These are phyloP conservation scores for Darevskia mixta DNA, from an alignment of 2,797 vertebrate species.

Conservation along the genomic window DNA sequence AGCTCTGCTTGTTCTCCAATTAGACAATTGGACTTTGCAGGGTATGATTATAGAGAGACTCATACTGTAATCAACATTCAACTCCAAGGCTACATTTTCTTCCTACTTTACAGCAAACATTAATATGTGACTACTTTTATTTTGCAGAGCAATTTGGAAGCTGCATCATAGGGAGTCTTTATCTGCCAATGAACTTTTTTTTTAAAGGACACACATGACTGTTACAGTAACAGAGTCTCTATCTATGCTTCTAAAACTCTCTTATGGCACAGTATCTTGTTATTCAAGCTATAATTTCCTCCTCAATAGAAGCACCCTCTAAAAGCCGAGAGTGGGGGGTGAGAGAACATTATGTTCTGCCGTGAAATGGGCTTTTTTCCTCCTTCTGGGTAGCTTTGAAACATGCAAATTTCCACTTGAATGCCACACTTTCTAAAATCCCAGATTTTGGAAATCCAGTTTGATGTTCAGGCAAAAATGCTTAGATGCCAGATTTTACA, in stretches of 20 bases:
- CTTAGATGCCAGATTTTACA: neutral
- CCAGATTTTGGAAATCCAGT: neutral
- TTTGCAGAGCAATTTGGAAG: slow-evolving; percentile 51
- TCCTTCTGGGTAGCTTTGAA: neutral
- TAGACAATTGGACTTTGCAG: fast-evolving
- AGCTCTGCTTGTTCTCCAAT: neutral
- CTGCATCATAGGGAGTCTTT: slow-evolving; percentile 51
- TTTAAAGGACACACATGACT: neutral
- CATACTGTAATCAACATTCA: slow-evolving; percentile 54
- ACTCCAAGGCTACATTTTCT: slow-evolving; percentile 55
- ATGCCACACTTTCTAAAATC: fast-evolving
- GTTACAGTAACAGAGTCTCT: slow-evolving; percentile 31
- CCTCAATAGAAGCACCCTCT: slow-evolving; percentile 19
- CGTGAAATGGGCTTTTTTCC: neutral
- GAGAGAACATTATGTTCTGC: neutral
- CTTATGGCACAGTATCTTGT: slow-evolving; percentile 43
- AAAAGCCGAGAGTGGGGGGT: neutral
- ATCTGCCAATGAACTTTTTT: slow-evolving; percentile 32
- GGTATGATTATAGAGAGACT: slow-evolving; percentile 24
- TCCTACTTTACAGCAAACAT: slow-evolving; percentile 58
- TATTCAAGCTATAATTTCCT: slow-evolving; percentile 31
- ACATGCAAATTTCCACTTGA: neutral
- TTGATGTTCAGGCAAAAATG: neutral
- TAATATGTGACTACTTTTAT: slow-evolving; percentile 52
- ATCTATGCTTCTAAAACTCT: slow-evolving; percentile 62